Evolutionary conservation across 2,113 vertebrate genomes (phyloP).

Genomic region (Asarcornis scutulata): DNA sequence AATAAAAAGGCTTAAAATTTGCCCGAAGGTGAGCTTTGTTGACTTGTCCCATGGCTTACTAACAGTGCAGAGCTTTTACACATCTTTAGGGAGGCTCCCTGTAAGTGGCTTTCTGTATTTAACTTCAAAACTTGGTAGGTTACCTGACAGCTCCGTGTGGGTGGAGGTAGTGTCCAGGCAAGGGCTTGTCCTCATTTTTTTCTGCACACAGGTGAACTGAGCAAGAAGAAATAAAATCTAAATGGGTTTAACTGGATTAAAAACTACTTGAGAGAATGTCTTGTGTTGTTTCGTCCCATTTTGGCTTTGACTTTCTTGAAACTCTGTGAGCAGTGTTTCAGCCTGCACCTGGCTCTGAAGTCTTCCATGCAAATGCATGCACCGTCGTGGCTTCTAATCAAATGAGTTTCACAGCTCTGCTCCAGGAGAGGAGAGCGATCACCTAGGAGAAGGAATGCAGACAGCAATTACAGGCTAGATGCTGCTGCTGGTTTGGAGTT

Average conservation of each 20-base stretch:
- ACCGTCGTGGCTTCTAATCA: not conserved
- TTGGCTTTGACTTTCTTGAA: not conserved
- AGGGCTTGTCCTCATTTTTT: not conserved
- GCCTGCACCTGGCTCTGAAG: not conserved
- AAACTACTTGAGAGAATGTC: not conserved
- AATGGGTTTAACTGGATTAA: not conserved
- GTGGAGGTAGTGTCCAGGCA: not conserved
- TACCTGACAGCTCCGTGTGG: rapidly evolving
- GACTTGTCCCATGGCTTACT: not conserved
- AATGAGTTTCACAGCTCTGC: not conserved
- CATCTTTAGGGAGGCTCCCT: not conserved
- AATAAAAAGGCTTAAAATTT: not conserved
- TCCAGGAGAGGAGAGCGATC: not conserved
- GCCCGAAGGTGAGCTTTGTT: rapidly evolving
- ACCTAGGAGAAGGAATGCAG: not conserved
- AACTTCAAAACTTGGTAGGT: not conserved
- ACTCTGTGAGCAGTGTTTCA: not conserved
- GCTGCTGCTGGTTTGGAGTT: not conserved
- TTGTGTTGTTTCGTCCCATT: not conserved
- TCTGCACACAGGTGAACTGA: not conserved
- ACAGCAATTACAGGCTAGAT: not conserved
- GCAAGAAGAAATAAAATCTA: not conserved
- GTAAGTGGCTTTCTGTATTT: not conserved
- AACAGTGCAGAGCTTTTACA: not conserved
- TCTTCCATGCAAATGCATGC: not conserved